A percentile compares a stretch with the other conserved stretches of the same genome.
These are phyloP conservation scores for Silurus asotus DNA, from an alignment of 2,113 vertebrate species.

Conservation along the genomic window DNA sequence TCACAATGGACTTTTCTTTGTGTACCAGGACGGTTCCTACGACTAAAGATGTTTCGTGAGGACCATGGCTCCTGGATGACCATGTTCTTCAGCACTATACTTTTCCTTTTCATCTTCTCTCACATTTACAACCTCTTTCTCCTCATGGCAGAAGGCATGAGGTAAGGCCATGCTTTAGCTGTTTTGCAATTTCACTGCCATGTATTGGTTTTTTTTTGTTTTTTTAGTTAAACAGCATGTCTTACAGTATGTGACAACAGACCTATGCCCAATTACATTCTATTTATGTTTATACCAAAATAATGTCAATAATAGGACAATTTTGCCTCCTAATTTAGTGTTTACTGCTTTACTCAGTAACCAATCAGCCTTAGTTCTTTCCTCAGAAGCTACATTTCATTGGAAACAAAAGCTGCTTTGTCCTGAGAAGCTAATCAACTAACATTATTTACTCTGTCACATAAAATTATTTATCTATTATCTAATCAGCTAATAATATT, in stretches of 20 bases:
- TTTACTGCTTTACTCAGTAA: not conserved
- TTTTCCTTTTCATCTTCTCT: slow-evolving; percentile 98
- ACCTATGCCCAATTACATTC: not conserved
- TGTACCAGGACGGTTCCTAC: slow-evolving; percentile 86
- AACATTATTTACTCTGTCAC: no score
- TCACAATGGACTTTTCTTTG: slow-evolving; percentile 50
- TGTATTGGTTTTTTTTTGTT: slow-evolving; percentile 37
- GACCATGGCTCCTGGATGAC: slow-evolving; percentile 99
- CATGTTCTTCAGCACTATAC: slow-evolving; percentile 98
- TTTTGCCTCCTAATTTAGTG: not conserved
- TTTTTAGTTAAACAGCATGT: not conserved
- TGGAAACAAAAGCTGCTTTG: no score
- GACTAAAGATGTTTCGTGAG: slow-evolving; percentile 96
- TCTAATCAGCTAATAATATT: not conserved
- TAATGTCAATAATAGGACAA: not conserved
- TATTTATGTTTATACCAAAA: not conserved
- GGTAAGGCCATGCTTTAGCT: slow-evolving; percentile 73
- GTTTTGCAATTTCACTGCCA: slow-evolving; percentile 38
- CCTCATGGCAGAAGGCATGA: slow-evolving; percentile 89
- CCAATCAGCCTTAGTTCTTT: not conserved
- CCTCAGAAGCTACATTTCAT: no score
- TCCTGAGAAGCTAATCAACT: no score
- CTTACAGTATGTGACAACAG: not conserved
- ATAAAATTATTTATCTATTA: not conserved
- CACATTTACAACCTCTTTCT: slow-evolving; percentile 95